phyloP scores from a whole-genome alignment of 2,888 invertebrate species.

The Andrena dorsata region DNA sequence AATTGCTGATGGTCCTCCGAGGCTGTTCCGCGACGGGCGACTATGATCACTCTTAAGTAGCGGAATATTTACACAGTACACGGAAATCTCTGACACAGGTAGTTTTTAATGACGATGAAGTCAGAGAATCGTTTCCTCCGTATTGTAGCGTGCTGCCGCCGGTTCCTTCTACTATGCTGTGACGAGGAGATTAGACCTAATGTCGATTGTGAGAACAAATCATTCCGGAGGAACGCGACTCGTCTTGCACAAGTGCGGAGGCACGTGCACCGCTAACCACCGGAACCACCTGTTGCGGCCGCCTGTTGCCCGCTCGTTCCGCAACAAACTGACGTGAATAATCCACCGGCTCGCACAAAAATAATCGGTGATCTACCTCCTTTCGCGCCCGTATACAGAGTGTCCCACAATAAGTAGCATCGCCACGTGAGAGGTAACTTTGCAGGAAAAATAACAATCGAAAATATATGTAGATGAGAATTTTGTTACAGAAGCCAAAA shows the following conservation, averaged over 20 bases:
- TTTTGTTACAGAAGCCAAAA: too few relatives aligned
- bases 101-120: too few relatives aligned
- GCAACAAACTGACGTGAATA: constrained; percentile 65
- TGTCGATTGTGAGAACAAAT: constrained; percentile 47
- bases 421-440: too few relatives aligned
- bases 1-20: too few relatives aligned
- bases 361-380: constrained; percentile 51
- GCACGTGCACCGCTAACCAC: constrained; percentile 49
- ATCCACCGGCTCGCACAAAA: constrained; percentile 60
- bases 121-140: neutral
- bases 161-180: neutral
- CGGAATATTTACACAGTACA: too few relatives aligned
- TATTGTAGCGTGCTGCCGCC: neutral
- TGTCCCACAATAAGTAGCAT: too few relatives aligned
- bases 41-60: too few relatives aligned
- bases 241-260: constrained; percentile 62
- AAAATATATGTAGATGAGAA: too few relatives aligned
- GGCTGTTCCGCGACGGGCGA: too few relatives aligned
- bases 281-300: constrained; percentile 68
- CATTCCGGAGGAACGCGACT: constrained; percentile 57
- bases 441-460: too few relatives aligned
- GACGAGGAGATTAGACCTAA: constrained; percentile 18
- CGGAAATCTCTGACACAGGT: too few relatives aligned
- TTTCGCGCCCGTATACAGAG: constrained; percentile 18
- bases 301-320: constrained; percentile 67